Conservation (phyloP, 2,797 vertebrate species). For the Crocidura indochinensis region DNA sequence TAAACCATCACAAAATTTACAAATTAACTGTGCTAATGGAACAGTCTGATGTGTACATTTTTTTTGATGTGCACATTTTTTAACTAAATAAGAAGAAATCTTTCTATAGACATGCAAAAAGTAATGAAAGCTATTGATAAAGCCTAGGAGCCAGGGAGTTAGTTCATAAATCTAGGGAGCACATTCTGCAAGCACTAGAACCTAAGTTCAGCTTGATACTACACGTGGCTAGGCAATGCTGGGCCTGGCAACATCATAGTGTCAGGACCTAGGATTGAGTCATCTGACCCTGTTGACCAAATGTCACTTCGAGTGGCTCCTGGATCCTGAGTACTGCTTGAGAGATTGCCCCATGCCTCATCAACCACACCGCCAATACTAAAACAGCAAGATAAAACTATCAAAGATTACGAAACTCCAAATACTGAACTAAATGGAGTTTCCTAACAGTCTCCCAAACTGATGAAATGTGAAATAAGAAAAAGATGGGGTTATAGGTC, state of each 20-base stretch:
- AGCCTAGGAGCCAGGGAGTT: no score
- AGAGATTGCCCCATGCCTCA: no score
- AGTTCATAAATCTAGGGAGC: no score
- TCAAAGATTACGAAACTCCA: constrained; percentile 56
- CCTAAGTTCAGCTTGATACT: background rate
- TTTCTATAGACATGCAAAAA: background rate
- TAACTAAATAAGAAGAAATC: background rate
- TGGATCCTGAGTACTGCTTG: no score
- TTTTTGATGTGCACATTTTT: background rate
- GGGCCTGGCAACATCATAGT: no score
- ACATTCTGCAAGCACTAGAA: background rate
- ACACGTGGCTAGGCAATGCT: background rate
- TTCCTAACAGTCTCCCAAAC: background rate
- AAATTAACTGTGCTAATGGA: background rate
- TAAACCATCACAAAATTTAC: background rate
- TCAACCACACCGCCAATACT: no score
- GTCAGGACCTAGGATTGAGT: no score
- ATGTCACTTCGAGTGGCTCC: no score
- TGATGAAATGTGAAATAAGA: constrained; percentile 9
- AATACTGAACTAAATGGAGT: constrained; percentile 1
- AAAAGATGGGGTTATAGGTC: background rate
- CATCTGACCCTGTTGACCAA: no score
- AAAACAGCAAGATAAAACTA: background rate
- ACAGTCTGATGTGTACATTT: background rate
- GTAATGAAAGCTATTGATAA: background rate